Evolutionary conservation across 2,797 vertebrate species (phyloP).

Genomic region (Decapterus maruadsi): DNA sequence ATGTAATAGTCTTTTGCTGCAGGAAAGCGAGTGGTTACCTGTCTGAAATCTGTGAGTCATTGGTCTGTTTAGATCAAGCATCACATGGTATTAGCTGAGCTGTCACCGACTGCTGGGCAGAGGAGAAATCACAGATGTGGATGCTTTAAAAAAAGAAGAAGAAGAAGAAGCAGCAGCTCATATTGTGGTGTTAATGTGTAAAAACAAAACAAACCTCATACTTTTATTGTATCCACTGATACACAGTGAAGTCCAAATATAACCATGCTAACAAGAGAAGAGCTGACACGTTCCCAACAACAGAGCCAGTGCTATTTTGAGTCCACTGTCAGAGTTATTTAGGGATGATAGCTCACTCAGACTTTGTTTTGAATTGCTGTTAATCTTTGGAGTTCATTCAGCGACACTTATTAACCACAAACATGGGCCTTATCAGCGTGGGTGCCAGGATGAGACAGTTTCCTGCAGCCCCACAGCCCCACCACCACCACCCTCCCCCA

Average conservation of each 20-base stretch:
- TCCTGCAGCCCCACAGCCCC: constrained; percentile 51
- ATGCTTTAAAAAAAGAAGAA: constrained; percentile 1
- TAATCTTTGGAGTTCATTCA: constrained; percentile 55
- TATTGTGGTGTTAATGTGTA: neutral
- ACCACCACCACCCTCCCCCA: constrained; percentile 11
- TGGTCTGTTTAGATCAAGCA: constrained; percentile 26
- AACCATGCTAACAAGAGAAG: constrained; percentile 48
- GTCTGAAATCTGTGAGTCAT: constrained; percentile 29
- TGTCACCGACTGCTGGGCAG: constrained; percentile 13
- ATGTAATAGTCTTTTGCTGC: constrained; percentile 2
- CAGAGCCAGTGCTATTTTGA: constrained; percentile 40
- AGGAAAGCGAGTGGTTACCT: constrained; percentile 17
- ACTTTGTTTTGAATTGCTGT: constrained; percentile 47
- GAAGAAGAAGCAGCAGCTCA: neutral
- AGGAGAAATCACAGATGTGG: constrained; percentile 27
- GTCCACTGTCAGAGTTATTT: constrained; percentile 56
- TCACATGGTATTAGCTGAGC: constrained; percentile 26
- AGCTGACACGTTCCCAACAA: constrained; percentile 34
- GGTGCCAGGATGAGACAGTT: constrained; percentile 61
- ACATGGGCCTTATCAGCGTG: constrained; percentile 53
- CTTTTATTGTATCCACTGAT: constrained; percentile 28
- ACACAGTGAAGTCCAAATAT: constrained; percentile 44
- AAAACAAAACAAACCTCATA: neutral
- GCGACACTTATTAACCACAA: constrained; percentile 42
- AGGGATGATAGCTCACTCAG: constrained; percentile 33